A percentile compares a stretch with the other conserved stretches of the same genome.
These are phyloP conservation scores for Cinclus cinclus DNA, from an alignment of 2,113 vertebrate genomes.

Conservation along the genomic window DNA sequence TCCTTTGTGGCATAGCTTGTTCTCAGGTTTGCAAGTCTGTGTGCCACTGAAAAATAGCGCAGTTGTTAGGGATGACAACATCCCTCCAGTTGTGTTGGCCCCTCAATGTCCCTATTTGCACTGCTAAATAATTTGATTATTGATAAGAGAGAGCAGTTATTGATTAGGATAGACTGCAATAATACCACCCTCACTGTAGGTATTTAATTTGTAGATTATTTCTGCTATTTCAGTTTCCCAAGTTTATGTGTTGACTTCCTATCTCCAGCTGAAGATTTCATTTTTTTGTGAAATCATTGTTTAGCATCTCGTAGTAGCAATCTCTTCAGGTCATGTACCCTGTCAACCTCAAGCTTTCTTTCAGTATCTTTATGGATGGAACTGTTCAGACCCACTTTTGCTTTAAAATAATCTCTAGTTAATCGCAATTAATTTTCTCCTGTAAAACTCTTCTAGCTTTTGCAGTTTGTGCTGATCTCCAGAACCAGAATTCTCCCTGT, in stretches of 20 bases:
- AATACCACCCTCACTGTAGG: background rate
- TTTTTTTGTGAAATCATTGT: background rate
- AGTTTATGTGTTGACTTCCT: background rate
- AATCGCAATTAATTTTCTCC: background rate
- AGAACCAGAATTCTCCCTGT: conserved; percentile 30
- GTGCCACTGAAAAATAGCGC: background rate
- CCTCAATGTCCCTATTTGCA: background rate
- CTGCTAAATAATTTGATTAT: conserved; percentile 1
- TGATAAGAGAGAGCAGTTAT: background rate
- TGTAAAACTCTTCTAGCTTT: background rate
- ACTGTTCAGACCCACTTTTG: background rate
- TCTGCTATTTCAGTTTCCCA: background rate
- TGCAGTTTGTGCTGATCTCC: background rate
- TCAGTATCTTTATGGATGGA: background rate
- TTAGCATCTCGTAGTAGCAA: background rate
- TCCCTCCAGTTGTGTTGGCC: background rate
- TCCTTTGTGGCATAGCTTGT: background rate
- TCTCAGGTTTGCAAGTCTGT: background rate
- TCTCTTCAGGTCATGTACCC: background rate
- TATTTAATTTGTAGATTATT: background rate
- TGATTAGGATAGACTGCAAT: background rate
- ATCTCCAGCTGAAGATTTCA: background rate
- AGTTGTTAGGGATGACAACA: background rate
- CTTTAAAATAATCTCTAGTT: conserved; percentile 14
- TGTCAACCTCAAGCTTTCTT: background rate